Base-by-base conservation (phyloP, 2,113 vertebrate genomes). In the Cephalopterus ornatus region DNA sequence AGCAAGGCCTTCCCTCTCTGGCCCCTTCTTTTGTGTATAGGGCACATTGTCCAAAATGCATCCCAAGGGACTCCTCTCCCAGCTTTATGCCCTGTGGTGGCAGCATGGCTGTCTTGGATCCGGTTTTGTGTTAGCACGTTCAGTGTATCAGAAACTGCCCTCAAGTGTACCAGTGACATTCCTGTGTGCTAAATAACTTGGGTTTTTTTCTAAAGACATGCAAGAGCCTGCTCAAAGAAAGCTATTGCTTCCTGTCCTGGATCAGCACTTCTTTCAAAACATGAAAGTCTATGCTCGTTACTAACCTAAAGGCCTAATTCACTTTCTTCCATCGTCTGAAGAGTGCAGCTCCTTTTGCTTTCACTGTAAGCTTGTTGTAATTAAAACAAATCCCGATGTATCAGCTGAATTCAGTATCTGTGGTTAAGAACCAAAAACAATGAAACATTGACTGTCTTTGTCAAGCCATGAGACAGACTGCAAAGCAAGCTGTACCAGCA, bases 181-280 rank as follows among this genome's bases (percentile, higher is more conserved):
- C 32, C 82, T 67, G 33, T 46, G 79, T 0, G 0, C 56, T 56
- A n/a, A 61, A 2, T 28, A 65, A 78, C 23, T 2, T 63, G 56
- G 0, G 9, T 26, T 83, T 53, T 53, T 55, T 47, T 32, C 55
- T 37, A 30, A 83, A 71, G 26, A 91, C 74, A 59, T 33, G 16
- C 33, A 52, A 84, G n/a, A 89, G 47, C 20, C 65, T 80, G 41
- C 44, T 84, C 42, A 37, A 68, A 85, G 24, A 77, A 77, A 46
- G 46, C 47, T 80, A 22, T 4, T 84, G 76, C 59, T 92, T 77
- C 56, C 66, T 85, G n/a, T 47, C 65, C 52, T 37, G 56, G 28
- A 63, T 86, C 72, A 65, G 79, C 79, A 84, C 79, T 79, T 92
- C 85, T 81, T 86, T 41, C 7, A 84, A 78, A 94, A 74, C 33